Evolutionary conservation across 2,888 invertebrate genomes (phyloP), one percentile per base, ranked within the genome.

Genomic region (Megaustenia siamemsis): DNA sequence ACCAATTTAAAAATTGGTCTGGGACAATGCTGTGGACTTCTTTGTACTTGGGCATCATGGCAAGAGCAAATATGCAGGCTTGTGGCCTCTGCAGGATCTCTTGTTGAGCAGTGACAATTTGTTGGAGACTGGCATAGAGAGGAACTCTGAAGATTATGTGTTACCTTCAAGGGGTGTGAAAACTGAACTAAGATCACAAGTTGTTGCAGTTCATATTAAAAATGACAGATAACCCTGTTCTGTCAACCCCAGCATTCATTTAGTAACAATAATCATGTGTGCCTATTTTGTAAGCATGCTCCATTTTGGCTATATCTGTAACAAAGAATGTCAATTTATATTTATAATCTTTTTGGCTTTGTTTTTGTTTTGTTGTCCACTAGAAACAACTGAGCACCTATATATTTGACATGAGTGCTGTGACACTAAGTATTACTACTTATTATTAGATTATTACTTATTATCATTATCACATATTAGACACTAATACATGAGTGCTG

Each of bases 1-100:
- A 77, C 35, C 38, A 63, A 6, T 45, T 76, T 32, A 21, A 28
- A 45, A 49, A 15, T n/a, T 53, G 40, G 35, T 49, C 4, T 32
- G 40, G n/a, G 63, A 83, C 38, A 75, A 56, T 18, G 18, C 45
- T 28, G 45, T 0, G 8, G 68, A 75, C 15, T 73, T 88, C 18
- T 85, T 88, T 82, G 89, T 91, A 53, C 91, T 88, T 86, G 90
- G 88, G 6, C 90, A 90, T 56, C 91, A 92, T 80, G 91, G 91
- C 4, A 92, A 92, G 82, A 91, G 91, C 84, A 89, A 88, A 76
- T 86, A 89, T 82, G 87, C 89, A 1, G 90, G 89, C 4, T 82
- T 89, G 8, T 91, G 91, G 91, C 86, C 87, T 69, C 87, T 90
- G 0, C 85, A 87, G 53, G 89, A 90, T n/a, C 88, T 92, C 32